These are phyloP conservation scores for Micrasema longulum DNA, from an alignment of 1,140 invertebrate species.

Conservation along the genomic window DNA sequence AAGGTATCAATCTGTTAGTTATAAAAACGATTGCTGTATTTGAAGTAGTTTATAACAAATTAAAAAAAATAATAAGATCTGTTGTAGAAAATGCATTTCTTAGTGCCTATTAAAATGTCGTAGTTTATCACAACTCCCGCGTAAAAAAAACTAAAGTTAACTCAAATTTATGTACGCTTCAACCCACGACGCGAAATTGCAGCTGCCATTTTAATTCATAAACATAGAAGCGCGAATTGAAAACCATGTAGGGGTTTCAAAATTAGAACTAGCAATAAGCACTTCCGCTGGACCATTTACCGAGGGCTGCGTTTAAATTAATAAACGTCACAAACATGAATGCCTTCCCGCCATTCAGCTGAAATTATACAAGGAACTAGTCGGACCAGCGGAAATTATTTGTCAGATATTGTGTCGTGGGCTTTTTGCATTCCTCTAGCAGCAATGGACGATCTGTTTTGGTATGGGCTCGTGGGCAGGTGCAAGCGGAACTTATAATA, in stretches of 20 bases:
- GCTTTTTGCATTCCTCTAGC: conserved; percentile 22
- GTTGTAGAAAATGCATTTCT: no score
- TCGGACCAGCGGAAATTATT: conserved; percentile 36
- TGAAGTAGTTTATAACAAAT: no score
- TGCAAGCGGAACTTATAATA: no score
- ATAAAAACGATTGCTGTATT: no score
- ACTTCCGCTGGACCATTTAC: conserved; percentile 39
- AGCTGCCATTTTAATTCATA: conserved; percentile 18
- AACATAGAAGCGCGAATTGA: conserved; percentile 25
- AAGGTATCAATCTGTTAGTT: no score
- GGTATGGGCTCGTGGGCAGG: not conserved
- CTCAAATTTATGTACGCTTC: not conserved
- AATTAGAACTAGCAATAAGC: conserved; percentile 23
- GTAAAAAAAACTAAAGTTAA: no score
- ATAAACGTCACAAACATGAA: conserved; percentile 26
- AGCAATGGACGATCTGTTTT: conserved; percentile 1
- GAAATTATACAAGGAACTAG: conserved; percentile 29
- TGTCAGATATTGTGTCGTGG: conserved; percentile 31
- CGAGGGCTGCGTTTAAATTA: conserved; percentile 33
- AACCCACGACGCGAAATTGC: not conserved
- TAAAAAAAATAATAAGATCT: no score
- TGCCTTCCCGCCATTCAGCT: conserved; percentile 17
- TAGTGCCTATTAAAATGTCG: no score
- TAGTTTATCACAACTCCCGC: no score
- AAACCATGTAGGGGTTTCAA: conserved; percentile 14